These are phyloP conservation scores for Podilymbus podiceps DNA, from an alignment of 2,113 vertebrate genomes.

Conservation along the genomic window DNA sequence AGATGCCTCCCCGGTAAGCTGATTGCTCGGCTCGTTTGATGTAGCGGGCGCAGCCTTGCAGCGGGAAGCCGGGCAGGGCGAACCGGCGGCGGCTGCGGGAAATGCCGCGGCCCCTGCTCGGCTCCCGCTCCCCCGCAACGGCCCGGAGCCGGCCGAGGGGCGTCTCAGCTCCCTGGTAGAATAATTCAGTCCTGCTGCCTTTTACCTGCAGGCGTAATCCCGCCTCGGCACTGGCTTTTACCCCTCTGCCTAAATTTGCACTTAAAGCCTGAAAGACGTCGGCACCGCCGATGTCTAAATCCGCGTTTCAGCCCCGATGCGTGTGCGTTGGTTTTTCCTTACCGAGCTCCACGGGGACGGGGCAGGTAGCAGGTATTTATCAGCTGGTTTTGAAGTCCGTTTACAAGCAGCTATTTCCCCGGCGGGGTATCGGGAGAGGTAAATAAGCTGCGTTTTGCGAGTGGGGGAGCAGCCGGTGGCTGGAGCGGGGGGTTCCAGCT, in stretches of 20 bases:
- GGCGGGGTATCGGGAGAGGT: neutral
- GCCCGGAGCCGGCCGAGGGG: neutral
- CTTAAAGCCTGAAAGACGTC: neutral
- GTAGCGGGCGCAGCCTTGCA: neutral
- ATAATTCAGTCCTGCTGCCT: neutral
- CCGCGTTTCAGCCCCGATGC: fast-evolving
- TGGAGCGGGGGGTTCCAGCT: neutral
- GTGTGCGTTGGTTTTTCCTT: neutral
- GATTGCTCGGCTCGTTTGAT: constrained; percentile 36
- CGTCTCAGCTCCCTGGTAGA: neutral
- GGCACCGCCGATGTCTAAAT: neutral
- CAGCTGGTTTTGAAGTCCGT: neutral
- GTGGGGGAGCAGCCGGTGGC: neutral
- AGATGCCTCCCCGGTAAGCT: constrained; percentile 49
- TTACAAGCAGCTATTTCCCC: neutral
- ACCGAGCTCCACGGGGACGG: neutral
- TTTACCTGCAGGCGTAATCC: neutral
- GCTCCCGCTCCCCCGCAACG: neutral
- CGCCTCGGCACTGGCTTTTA: neutral
- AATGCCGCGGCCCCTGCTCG: neutral
- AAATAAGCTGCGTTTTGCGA: neutral
- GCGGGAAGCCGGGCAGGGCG: neutral
- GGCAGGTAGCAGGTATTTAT: neutral
- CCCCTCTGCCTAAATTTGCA: neutral
- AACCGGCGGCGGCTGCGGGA: neutral